Evolutionary conservation across 2,113 vertebrate genomes (phyloP), one percentile per base, ranked within the genome.

Genomic region (Hiodon alosoides): DNA sequence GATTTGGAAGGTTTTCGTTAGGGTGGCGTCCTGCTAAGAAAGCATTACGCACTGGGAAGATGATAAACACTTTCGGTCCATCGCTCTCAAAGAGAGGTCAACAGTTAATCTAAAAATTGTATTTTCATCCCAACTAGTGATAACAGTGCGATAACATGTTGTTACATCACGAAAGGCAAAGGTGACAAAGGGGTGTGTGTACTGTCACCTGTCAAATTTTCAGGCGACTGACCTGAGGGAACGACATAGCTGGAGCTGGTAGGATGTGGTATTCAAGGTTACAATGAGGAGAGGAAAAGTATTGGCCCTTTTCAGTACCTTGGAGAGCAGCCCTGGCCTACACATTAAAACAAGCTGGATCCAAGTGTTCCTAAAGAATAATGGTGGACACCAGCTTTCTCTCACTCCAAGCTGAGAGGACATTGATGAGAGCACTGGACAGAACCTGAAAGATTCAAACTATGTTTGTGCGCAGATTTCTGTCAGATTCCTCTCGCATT

Each of bases 271-370:
- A 11, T 9, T 14, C 55, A 57, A 11, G 11, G 6, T 57, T 57
- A 11, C 4, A 59, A 54, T n/a, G 55, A 13, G 17, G 48, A 11
- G 11, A 5, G 10, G 47, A 51, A 60, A 10, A 4, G 5, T 31
- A 31, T 31, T 31, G 31, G 46, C 8, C 2, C 64, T 0, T 62
- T 80, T 81, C 80, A 85, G 81, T 54, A 85, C 81, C 81, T 77
- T 31, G 80, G 81, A 83, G 72, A 85, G 81, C 78, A 47, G 14
- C 57, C 1, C 8, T 1, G 3, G 8, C 53, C 16, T 3, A 14
- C 3, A 66, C n/a, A 31, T 9, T 31, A 31, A 31, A 31, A 31
- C 31, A 31, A 31, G 31, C 31, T 31, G 31, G 31, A 31, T 31
- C 31, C 31, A 31, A 31, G 31, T 31, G 14, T 8, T 6, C 13